These are phyloP conservation scores for Drosophila cyrtoloma DNA, from an alignment of 2,888 invertebrate genomes.

Conservation along the genomic window DNA sequence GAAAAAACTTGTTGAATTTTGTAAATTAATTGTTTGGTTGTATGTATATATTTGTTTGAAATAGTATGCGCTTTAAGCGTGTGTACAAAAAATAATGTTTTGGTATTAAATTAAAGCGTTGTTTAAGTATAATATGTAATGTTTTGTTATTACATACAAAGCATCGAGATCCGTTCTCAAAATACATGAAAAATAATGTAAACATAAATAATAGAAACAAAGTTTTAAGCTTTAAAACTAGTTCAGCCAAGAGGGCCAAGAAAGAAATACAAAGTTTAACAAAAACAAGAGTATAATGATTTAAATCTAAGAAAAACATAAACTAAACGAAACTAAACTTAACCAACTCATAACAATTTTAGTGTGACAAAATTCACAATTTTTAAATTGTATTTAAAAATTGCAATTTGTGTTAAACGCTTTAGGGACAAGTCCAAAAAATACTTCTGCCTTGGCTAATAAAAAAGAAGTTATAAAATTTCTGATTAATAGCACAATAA, in stretches of 20 bases:
- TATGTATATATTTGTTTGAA: conserved; percentile 45
- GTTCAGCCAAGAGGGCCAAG: conserved; percentile 19
- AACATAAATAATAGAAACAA: conserved; percentile 63
- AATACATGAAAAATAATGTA: conserved; percentile 67
- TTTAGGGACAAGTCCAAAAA: conserved; percentile 60
- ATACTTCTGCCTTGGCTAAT: conserved; percentile 62
- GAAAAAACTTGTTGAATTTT: conserved; percentile 25
- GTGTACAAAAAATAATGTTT: conserved; percentile 55
- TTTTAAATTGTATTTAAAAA: conserved; percentile 78
- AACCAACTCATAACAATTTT: conserved; percentile 56
- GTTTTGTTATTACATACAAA: conserved; percentile 55
- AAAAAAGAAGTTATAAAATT: conserved; percentile 79
- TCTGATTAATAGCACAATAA: conserved; percentile 79
- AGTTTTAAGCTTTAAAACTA: conserved; percentile 53
- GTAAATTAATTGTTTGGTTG: conserved; percentile 20
- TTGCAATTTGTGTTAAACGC: conserved; percentile 73
- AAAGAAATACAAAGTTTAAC: conserved; percentile 59
- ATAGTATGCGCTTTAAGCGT: conserved; percentile 36
- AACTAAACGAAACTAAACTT: conserved; percentile 45
- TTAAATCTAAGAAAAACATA: conserved; percentile 32
- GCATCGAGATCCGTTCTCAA: conserved; percentile 70
- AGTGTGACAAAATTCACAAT: conserved; percentile 70
- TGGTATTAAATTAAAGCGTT: conserved; percentile 59
- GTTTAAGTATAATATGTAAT: conserved; percentile 64
- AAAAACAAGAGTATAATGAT: conserved; percentile 31